Evolutionary conservation across 2,888 invertebrate species (phyloP), one percentile per base, ranked within the genome.

Genomic region (Lissonota sp.): DNA sequence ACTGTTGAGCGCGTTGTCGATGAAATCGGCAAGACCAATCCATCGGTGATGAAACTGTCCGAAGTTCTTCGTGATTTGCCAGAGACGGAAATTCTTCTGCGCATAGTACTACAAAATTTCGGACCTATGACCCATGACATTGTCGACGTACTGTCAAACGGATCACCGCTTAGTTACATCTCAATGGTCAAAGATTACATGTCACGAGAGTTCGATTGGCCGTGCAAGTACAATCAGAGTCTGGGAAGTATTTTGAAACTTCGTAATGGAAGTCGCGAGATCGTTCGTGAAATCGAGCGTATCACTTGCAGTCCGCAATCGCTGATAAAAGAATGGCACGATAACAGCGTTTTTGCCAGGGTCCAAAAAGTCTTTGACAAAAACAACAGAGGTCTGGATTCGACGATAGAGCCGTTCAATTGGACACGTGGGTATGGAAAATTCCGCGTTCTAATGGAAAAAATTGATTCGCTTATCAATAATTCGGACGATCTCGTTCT

Each of bases 161-260:
- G 84, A 71, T 79, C 82, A 5, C 87, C 88, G 1, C 67, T 87
- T 42, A 82, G 86, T 60, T 85, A 88, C 86, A 85, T 94, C 82
- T 90, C 91, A 6, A 88, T 92, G 80, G 90, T 94, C 83, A 92
- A 93, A 58, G 86, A 92, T 0, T 86, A 94, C 16, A 86, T 93
- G 82, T 93, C 93, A 82, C 88, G 91, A 0, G 91, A 93, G 0
- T 89, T 91, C 0, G 86, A 92, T 0, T 94, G 94, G 94, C 94
- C 95, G 0, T 95, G 95, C 80, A 90, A 93, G 6, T 44, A 74
- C 6, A 84, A 86, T 1, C 87, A 88, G 49, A 93, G 94, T 71
- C 66, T 94, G 7, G 91, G 93, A 0, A 87, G 89, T 0, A 83
- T 93, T 6, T 83, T 94, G 26, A 86, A 90, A 8, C 86, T 89